phyloP scores from a whole-genome alignment of 2,797 vertebrate genomes.

The Synaphobranchus kaupii region DNA sequence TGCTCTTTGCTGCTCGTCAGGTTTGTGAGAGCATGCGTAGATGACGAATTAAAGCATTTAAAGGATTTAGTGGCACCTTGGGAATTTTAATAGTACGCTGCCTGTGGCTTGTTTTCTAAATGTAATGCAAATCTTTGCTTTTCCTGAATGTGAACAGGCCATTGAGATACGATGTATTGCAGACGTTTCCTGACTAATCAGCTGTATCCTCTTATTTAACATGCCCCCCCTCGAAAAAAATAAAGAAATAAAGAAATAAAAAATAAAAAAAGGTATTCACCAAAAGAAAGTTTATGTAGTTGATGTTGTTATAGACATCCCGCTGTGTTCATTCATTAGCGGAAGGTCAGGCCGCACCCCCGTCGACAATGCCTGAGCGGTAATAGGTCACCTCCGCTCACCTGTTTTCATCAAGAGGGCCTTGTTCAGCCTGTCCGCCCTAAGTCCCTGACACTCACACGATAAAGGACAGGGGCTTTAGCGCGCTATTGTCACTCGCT shows the following conservation, averaged over 20 bases:
- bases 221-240: background rate
- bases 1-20: constrained; percentile 29
- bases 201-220: constrained; percentile 41
- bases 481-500: background rate
- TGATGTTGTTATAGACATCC: background rate
- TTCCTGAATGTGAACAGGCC: background rate
- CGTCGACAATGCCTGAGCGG: background rate
- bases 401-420: constrained; percentile 9
- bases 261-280: background rate
- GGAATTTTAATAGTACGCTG: constrained; percentile 24
- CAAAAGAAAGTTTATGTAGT: constrained; percentile 1
- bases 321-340: constrained; percentile 10
- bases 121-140: background rate
- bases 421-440: constrained; percentile 27
- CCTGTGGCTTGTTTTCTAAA: background rate
- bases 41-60: constrained; percentile 14
- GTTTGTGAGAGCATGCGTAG: constrained; percentile 15
- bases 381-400: constrained; percentile 12
- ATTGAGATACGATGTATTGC: constrained; percentile 18
- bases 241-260: background rate
- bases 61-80: constrained; percentile 20
- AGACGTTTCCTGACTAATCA: constrained; percentile 54
- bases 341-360: background rate
- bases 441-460: constrained; percentile 32
- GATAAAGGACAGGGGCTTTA: constrained; percentile 40